Evolutionary conservation across 2,888 invertebrate genomes (phyloP), one percentile per base, ranked within the genome.

Genomic region (Calephelis perditalis): DNA sequence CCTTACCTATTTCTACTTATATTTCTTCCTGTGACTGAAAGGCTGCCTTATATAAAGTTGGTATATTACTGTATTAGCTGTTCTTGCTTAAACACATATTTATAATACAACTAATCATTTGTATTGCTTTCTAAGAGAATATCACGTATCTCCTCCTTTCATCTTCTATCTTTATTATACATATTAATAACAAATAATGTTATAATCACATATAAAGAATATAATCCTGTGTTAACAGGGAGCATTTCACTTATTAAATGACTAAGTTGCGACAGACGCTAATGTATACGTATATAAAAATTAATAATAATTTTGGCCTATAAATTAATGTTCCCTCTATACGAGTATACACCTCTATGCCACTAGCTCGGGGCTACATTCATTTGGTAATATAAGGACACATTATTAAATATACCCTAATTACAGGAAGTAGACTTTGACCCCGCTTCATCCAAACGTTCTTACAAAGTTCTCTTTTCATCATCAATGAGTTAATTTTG

Each of bases 51-150:
- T 68, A 73, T 69, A 62, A 65, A 70, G 69, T 62, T 11, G 35
- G 59, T 69, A 73, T 71, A 76, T 73, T 70, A 72, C 73, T 70
- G 73, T 64, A 73, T 74, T 74, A 63, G 62, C 72, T 68, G 67
- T 71, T 40, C 68, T 71, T 63, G 68, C 69, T 70, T 71, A 69
- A 73, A 71, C 67, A 70, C 59, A 70, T 66, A 70, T 63, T 63
- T 66, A 62, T 68, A 60, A 60, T 68, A 75, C 72, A 74, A 62
- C 71, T 74, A 77, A 63, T 65, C 40, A 56, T 58, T 54, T 60
- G 63, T 79, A 79, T 80, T 79, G 80, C 79, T 78, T 73, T 63
- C 57, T 64, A 62, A 49, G 73, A 75, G 76, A 78, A 75, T 74
- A 64, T 49, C 73, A 78, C 77, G 79, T 60, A 64, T 59, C 65